A percentile compares a stretch with the other conserved stretches of the same genome.
These are phyloP conservation scores for Mactromeris polynyma DNA, from an alignment of 2,888 invertebrate species.

Conservation along the genomic window DNA sequence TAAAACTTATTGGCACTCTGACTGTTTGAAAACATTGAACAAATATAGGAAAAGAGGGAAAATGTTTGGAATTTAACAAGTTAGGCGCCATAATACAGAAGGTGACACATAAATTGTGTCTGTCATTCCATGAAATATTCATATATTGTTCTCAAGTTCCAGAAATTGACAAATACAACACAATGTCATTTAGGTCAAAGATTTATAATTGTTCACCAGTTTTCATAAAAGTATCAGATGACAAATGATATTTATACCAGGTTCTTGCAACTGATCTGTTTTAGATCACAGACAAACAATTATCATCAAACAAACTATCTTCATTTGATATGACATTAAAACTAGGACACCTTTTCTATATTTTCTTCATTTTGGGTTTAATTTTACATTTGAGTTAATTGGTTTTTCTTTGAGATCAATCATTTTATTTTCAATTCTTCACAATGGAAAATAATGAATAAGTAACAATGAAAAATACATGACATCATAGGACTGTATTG, in stretches of 20 bases:
- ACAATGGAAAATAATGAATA: background rate
- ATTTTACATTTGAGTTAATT: constrained; percentile 2
- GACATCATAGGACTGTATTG: background rate
- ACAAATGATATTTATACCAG: background rate
- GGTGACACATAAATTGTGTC: background rate
- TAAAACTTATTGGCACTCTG: background rate
- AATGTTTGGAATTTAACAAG: background rate
- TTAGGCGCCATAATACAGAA: background rate
- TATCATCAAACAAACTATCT: background rate
- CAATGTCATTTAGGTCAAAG: background rate
- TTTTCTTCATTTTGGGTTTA: constrained; percentile 1
- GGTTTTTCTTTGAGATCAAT: background rate
- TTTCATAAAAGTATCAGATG: background rate
- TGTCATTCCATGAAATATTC: background rate
- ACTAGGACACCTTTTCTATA: background rate
- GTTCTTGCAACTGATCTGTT: background rate
- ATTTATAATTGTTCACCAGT: background rate
- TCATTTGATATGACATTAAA: constrained; percentile 7
- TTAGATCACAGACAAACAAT: background rate
- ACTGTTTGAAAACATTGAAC: background rate
- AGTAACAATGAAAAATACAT: background rate
- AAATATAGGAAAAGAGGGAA: background rate
- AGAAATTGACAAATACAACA: background rate
- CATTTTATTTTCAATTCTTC: background rate
- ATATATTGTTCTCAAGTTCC: background rate